Evolutionary conservation across 23 tunicate genomes (phyloP).

Genomic region (Ascidia mentula): DNA sequence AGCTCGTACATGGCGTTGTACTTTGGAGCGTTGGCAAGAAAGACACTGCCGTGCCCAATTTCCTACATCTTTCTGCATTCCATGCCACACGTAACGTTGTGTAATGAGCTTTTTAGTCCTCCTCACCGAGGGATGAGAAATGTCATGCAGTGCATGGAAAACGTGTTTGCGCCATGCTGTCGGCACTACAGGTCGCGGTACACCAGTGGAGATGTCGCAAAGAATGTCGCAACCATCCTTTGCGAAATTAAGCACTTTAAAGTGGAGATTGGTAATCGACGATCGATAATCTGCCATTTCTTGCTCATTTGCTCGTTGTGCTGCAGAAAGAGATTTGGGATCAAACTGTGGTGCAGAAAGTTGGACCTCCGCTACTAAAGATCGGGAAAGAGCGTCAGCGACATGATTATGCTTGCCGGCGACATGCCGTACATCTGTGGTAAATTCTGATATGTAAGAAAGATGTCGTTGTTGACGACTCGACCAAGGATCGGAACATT

Average conservation of each 20-base stretch:
- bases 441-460: not conserved
- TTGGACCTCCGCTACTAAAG: not conserved
- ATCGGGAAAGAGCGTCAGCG: constrained; percentile 2
- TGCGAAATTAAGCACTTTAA: no score
- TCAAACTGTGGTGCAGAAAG: not conserved
- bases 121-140: not conserved
- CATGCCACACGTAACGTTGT: not conserved
- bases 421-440: constrained; percentile 1
- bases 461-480: constrained; percentile 2
- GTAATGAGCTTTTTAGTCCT: not conserved
- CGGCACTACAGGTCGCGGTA: not conserved
- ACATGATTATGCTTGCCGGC: not conserved
- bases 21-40: not conserved
- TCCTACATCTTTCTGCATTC: constrained; percentile 8
- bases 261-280: not conserved
- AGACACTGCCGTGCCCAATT: constrained; percentile 1
- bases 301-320: not conserved
- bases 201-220: not conserved
- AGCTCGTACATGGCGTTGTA: not conserved
- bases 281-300: not conserved
- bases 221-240: no score
- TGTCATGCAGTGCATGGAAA: constrained; percentile 2
- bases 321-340: not conserved
- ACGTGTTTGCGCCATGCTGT: not conserved
- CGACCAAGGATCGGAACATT: constrained; percentile 9